A percentile compares a stretch with the other conserved stretches of the same genome.
Evolutionary conservation across 2,888 invertebrate genomes (phyloP).

Genomic region (Caenorhabditis afra): DNA sequence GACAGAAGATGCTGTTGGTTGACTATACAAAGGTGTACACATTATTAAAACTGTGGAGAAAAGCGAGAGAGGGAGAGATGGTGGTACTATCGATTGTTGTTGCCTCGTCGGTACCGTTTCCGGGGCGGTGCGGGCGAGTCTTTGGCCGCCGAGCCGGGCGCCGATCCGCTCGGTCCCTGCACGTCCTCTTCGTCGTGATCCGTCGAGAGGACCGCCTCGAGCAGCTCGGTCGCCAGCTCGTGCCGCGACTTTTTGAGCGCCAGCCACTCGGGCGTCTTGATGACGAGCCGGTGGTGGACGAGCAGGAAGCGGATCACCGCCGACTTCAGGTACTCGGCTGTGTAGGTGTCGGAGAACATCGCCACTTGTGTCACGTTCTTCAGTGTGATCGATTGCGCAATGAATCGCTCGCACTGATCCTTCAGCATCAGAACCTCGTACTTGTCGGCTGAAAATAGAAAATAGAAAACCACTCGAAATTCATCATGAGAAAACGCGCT

Average conservation of each 20-base stretch:
- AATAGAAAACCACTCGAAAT: neutral
- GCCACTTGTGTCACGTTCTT: constrained; percentile 69
- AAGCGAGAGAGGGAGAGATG: no score
- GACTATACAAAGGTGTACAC: neutral
- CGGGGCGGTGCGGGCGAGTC: constrained; percentile 40
- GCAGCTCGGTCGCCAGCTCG: constrained; percentile 74
- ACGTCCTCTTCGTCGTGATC: constrained; percentile 59
- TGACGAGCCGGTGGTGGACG: constrained; percentile 68
- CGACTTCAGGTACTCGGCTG: constrained; percentile 64
- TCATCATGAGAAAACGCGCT: no score
- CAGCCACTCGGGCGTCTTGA: constrained; percentile 74
- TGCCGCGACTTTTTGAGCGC: constrained; percentile 69
- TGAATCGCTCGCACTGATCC: constrained; percentile 74
- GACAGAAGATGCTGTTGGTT: neutral
- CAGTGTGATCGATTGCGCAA: constrained; percentile 66
- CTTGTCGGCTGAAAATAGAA: constrained; percentile 71
- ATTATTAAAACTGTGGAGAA: no score
- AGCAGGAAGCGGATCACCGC: constrained; percentile 71
- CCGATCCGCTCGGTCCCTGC: neutral
- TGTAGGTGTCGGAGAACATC: constrained; percentile 74
- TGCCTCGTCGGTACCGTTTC: constrained; percentile 56
- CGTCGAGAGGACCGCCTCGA: constrained; percentile 72
- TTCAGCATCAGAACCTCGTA: constrained; percentile 77
- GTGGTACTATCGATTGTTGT: neutral
- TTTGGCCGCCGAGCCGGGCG: neutral